Conservation (phyloP, 2,113 vertebrate species). For the Regulus satrapa region DNA sequence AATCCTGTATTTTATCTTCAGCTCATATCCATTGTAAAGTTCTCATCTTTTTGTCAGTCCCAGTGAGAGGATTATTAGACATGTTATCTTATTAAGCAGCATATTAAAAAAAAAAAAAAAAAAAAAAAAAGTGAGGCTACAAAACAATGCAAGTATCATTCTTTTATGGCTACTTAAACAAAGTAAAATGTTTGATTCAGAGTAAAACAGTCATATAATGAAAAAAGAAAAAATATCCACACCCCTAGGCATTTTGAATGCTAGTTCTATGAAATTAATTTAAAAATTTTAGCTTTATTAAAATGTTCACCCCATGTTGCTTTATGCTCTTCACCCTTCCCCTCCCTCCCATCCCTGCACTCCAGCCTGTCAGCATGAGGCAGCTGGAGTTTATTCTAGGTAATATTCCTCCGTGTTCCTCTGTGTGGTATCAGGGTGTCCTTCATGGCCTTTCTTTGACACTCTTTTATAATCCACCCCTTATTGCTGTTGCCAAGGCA, state of each 20-base stretch:
- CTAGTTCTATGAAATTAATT: rapidly evolving
- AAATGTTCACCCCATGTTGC: background rate
- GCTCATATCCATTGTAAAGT: background rate
- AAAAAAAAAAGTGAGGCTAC: too few relatives aligned
- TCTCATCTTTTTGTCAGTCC: background rate
- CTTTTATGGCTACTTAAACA: background rate
- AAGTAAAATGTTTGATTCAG: background rate
- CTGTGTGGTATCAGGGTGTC: background rate
- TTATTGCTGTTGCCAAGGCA: background rate
- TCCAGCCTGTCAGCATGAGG: background rate
- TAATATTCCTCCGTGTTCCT: background rate
- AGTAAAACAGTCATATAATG: background rate
- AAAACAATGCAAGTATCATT: background rate
- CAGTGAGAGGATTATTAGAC: background rate
- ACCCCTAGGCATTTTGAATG: background rate
- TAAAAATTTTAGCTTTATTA: background rate
- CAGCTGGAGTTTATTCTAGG: background rate
- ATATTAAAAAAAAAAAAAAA: too few relatives aligned
- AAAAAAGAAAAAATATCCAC: background rate
- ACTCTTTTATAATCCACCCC: background rate
- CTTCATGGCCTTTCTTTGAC: background rate
- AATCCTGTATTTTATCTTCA: background rate
- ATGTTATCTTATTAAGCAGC: background rate
- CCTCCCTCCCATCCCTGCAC: background rate
- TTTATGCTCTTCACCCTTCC: background rate